Conservation (phyloP, 2,888 invertebrate genomes). For the Microctonus brassicae region DNA sequence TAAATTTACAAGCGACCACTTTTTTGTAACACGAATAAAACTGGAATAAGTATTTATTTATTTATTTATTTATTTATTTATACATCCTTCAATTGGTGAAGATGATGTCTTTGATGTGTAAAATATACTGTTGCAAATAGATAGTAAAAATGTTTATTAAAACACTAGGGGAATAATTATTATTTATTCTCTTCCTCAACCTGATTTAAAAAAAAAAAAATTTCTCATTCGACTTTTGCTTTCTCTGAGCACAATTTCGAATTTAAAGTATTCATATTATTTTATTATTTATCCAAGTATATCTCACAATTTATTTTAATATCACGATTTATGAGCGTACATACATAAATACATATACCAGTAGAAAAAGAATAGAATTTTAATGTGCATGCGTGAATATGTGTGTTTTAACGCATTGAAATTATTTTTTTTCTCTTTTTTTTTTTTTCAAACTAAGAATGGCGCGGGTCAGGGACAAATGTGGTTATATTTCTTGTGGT, state of each 20-base stretch:
- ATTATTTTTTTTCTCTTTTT: too few relatives aligned
- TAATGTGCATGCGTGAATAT: background rate
- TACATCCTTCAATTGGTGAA: slow-evolving; percentile 30
- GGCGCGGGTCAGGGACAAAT: slow-evolving; percentile 24
- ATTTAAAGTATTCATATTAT: background rate
- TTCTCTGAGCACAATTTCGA: background rate
- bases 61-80: background rate
- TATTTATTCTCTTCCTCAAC: slow-evolving; percentile 7
- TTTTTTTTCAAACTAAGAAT: too few relatives aligned
- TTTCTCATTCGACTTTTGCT: background rate
- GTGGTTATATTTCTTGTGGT: background rate
- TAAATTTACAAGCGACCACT: slow-evolving; percentile 20
- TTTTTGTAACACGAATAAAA: too few relatives aligned
- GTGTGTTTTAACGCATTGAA: background rate
- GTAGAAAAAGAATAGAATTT: background rate
- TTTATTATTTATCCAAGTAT: background rate
- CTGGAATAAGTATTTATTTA: slow-evolving; percentile 17
- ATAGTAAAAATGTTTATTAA: background rate
- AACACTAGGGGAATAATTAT: background rate
- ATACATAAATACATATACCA: too few relatives aligned
- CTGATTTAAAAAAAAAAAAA: background rate
- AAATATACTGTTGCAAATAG: background rate
- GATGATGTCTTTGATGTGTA: slow-evolving; percentile 31
- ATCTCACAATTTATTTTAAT: too few relatives aligned
- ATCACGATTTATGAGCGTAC: too few relatives aligned